These are phyloP conservation scores for Anthoscopus minutus DNA, from an alignment of 2,113 vertebrate genomes.

Conservation along the genomic window DNA sequence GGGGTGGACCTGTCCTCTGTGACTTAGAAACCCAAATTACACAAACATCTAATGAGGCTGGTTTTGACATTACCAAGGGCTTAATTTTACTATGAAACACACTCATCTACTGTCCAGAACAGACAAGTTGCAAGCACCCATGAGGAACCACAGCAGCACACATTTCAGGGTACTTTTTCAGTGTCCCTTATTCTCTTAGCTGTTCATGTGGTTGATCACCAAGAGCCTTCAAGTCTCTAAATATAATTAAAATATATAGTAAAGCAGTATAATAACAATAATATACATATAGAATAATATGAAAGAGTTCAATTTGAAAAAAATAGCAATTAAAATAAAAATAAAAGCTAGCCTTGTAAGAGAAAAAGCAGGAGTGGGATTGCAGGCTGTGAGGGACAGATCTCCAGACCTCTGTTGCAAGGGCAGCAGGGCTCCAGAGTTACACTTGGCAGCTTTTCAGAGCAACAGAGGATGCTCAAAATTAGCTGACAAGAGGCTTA, in stretches of 20 bases:
- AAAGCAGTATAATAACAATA: not conserved
- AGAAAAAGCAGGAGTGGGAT: not conserved
- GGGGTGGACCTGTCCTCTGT: accelerated
- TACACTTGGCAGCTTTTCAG: not conserved
- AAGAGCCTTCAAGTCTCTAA: not conserved
- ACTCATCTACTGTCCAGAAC: not conserved
- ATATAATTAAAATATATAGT: not conserved
- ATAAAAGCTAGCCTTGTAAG: not conserved
- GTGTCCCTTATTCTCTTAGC: not conserved
- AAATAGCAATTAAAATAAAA: not conserved
- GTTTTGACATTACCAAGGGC: not conserved
- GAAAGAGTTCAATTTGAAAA: not conserved
- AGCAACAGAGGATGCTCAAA: not conserved
- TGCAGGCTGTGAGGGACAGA: not conserved
- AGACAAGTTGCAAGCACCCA: not conserved
- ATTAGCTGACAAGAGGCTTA: not conserved
- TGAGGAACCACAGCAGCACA: not conserved
- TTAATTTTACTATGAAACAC: not conserved
- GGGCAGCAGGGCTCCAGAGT: not conserved
- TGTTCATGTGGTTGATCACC: not conserved
- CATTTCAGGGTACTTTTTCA: not conserved
- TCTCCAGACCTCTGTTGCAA: not conserved
- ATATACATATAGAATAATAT: not conserved
- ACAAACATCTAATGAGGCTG: not conserved
- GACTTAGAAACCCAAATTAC: not conserved